Evolutionary conservation across 1,140 invertebrate species (phyloP), one percentile per base, ranked within the genome.

Genomic region (Palaemon carinicauda): DNA sequence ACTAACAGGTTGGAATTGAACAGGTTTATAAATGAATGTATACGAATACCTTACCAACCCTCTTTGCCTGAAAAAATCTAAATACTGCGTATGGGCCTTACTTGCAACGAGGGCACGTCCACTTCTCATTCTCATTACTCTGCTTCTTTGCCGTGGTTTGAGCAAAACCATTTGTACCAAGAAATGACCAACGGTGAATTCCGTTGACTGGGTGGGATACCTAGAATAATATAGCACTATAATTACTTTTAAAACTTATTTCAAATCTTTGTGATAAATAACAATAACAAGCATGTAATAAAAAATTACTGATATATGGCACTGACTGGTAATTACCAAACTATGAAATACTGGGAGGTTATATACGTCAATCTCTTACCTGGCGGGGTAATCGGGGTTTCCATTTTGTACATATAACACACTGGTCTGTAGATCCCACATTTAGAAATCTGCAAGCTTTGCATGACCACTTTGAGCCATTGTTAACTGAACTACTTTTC

Each of bases 351-450:
- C n/a, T n/a, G n/a, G n/a, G n/a, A n/a, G n/a, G n/a, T n/a, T n/a
- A n/a, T n/a, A 24, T 9, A 15, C 14, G 2, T 52, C 19, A 9
- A 33, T 1, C 24, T 51, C 17, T 77, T 52, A 82, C 80, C 80
- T 82, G 80, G 73, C 80, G 73, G 21, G 80, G 80, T 33, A 82
- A 74, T 41, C 80, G 65, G 21, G 80, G 80, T 52, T 51, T 86
- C 84, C 84, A 86, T 86, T 60, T 79, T 24, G 84, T 80, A 33
- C 84, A 86, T 51, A 86, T 86, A 14, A 86, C 84, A 74, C 84
- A 86, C 21, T 79, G 84, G 51, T 86, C 84, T 14, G 84, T 86
- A 1, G 77, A 80, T 21, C 77, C 84, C 41, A 86, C 60, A 56
- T 86, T 86, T 31, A 86, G 65, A 21, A 86, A 86, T 4, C 84